Evolutionary conservation across 2,113 vertebrate genomes (phyloP), one percentile per base, ranked within the genome.

Genomic region (Semicossyphus pulcher): DNA sequence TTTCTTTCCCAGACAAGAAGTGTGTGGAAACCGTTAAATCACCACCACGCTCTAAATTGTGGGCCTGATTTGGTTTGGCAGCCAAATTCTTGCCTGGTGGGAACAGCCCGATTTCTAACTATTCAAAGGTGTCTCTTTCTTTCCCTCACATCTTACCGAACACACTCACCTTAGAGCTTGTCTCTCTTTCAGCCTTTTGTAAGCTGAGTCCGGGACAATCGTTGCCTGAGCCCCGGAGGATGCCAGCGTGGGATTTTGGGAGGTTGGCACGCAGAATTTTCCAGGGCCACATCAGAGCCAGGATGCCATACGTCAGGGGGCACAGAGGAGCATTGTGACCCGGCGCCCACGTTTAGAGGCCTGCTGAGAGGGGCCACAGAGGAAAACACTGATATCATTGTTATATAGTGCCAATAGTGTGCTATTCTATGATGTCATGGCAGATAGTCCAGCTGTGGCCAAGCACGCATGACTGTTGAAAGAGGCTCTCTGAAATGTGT

Each of bases 341-440:
- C 53, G 8, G 72, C 71, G 48, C 85, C 87, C 87, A 92, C 78
- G 3, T 88, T 85, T 61, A 61, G 73, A 48, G 79, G 85, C 77
- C 76, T 81, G 62, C 75, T 70, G 60, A 85, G 79, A 87, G 84
- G 85, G 80, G 37, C 60, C 63, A 52, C 34, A 62, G 81, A 83
- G 69, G 34, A 81, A 76, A 88, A 92, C 83, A 91, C 66, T 80
- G 90, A 78, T 68, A 85, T 84, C 86, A 91, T 92, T 91, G 90
- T 91, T 84, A 44, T 39, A 44, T 53, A 61, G 58, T 29, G 26
- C 60, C 85, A 82, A 68, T 16, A 65, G 72, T 66, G 63, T 76
- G 74, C 71, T 80, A 52, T 11, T 44, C 52, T 72, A 65, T 90
- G 88, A 92, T 72, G 75, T 91, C 78, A 89, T 63, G 42, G 67